These are phyloP conservation scores for Brachyptera risi DNA, from an alignment of 2,888 invertebrate genomes.

Conservation along the genomic window DNA sequence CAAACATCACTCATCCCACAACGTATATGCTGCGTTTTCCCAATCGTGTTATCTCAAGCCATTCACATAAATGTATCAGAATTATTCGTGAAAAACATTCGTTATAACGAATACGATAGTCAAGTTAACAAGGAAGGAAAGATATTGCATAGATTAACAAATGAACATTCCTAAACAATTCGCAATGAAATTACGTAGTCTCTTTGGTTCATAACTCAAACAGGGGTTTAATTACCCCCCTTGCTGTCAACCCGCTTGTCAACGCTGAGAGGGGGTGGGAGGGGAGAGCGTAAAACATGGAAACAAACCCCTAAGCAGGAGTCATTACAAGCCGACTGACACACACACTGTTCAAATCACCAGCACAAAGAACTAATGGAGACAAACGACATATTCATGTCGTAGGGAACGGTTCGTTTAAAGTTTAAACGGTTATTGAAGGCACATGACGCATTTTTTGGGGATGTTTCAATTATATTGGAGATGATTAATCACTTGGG, in stretches of 20 bases:
- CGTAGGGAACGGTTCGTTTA: background rate
- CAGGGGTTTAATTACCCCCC: constrained; percentile 29
- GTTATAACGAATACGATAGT: constrained; percentile 1
- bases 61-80: too few relatives aligned
- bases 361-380: constrained; percentile 8
- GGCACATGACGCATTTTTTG: background rate
- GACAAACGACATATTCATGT: constrained; percentile 19
- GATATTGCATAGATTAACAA: constrained; percentile 13
- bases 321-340: constrained; percentile 12
- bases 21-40: too few relatives aligned
- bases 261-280: constrained; percentile 15
- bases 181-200: constrained; percentile 17
- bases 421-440: background rate
- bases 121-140: background rate
- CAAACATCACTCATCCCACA: too few relatives aligned
- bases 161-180: constrained; percentile 21
- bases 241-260: constrained; percentile 27
- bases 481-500: too few relatives aligned
- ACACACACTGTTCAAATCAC: constrained; percentile 6
- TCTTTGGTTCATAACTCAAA: constrained; percentile 28
- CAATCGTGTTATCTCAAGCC: too few relatives aligned
- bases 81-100: too few relatives aligned
- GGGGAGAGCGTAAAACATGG: background rate
- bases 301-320: constrained; percentile 7
- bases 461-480: too few relatives aligned